phyloP scores from a whole-genome alignment of 2,888 invertebrate species.

The Ormyrus nitidulus region DNA sequence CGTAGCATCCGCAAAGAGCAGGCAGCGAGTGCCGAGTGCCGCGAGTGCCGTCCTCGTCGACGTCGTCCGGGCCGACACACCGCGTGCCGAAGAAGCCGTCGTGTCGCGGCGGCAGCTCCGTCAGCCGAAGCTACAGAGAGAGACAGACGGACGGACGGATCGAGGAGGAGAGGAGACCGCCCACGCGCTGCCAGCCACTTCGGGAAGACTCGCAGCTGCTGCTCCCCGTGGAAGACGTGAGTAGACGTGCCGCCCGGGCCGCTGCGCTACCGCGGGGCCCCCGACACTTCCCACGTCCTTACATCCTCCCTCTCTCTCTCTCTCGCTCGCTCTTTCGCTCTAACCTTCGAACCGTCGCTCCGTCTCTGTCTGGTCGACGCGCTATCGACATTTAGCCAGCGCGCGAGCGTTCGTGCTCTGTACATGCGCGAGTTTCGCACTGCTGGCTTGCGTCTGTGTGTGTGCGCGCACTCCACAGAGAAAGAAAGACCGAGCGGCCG shows the following conservation, averaged over 20 bases:
- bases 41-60: background rate
- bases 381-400: conserved; percentile 39
- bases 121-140: background rate
- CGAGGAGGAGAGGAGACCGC: conserved; percentile 7
- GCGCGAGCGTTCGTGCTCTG: conserved; percentile 13
- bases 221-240: conserved; percentile 62
- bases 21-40: background rate
- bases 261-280: background rate
- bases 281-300: background rate
- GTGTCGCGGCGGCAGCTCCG: too few relatives aligned
- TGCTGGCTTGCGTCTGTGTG: conserved; percentile 11
- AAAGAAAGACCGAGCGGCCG: conserved; percentile 60
- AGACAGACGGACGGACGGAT: background rate
- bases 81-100: background rate
- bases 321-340: conserved; percentile 5
- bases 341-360: conserved; percentile 3
- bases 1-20: background rate
- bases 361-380: conserved; percentile 18
- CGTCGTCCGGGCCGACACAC: background rate
- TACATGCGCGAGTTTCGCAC: conserved; percentile 21
- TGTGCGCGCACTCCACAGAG: conserved; percentile 25
- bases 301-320: conserved; percentile 5
- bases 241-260: conserved; percentile 49
- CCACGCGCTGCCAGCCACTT: conserved; percentile 20
- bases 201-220: conserved; percentile 55